phyloP scores from a whole-genome alignment of 2,888 invertebrate genomes.

The Holacanthella duospinosa region DNA sequence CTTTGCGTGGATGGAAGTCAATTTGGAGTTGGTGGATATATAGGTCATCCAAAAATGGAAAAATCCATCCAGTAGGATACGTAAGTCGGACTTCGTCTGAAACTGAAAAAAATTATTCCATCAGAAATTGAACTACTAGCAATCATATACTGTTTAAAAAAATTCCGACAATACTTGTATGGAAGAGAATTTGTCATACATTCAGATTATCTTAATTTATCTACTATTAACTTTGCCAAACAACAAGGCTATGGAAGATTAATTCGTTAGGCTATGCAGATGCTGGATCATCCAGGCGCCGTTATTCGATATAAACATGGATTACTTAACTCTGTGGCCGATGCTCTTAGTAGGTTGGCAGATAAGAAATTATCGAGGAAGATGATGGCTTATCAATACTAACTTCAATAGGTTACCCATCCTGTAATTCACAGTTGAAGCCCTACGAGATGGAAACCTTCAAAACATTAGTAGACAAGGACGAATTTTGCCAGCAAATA shows the following conservation, averaged over 20 bases:
- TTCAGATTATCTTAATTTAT: neutral
- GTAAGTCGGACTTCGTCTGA: neutral
- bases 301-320: neutral
- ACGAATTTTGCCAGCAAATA: neutral
- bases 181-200: neutral
- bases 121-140: neutral
- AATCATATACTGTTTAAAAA: neutral
- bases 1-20: neutral
- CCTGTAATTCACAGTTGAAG: neutral
- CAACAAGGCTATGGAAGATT: neutral
- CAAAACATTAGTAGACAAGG: neutral
- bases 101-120: neutral
- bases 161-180: neutral
- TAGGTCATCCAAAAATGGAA: neutral
- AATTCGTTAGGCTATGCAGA: neutral
- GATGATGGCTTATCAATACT: neutral
- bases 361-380: too few species aligned
- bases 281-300: neutral
- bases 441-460: neutral
- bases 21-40: neutral
- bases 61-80: neutral
- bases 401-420: neutral
- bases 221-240: neutral
- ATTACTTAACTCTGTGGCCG: neutral
- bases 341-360: neutral